Evolutionary conservation across 1,140 invertebrate species (phyloP).

Genomic region (Camponotus vicinus): DNA sequence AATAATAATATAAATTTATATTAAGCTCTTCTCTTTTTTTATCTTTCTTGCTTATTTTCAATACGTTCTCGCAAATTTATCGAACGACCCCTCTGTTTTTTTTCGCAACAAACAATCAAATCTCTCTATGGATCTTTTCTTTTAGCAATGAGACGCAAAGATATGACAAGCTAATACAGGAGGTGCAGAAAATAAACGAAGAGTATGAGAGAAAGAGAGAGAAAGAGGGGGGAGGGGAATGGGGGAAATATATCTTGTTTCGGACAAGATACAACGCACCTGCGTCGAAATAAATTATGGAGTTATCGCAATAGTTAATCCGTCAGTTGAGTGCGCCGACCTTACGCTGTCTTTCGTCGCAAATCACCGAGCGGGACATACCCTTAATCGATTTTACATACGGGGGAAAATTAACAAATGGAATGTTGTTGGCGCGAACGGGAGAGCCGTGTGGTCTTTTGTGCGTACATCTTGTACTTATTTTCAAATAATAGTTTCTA

Average conservation of each 20-base stretch:
- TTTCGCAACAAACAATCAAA: conserved; percentile 4
- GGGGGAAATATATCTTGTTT: conserved; percentile 52
- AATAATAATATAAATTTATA: no score
- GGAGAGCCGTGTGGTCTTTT: conserved; percentile 21
- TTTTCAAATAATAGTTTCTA: conserved; percentile 42
- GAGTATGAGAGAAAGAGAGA: not conserved
- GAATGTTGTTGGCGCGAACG: conserved; percentile 29
- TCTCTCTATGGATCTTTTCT: not conserved
- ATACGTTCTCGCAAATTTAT: not conserved
- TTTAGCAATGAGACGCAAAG: not conserved
- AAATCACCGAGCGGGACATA: conserved; percentile 56
- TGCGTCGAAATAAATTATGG: conserved; percentile 59
- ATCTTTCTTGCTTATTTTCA: no score
- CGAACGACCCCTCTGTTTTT: not conserved
- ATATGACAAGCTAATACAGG: not conserved
- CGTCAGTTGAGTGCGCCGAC: conserved; percentile 50
- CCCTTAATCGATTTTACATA: conserved; percentile 62
- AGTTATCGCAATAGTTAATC: conserved; percentile 61
- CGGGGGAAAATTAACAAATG: conserved; percentile 46
- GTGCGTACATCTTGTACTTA: conserved; percentile 23
- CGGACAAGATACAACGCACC: conserved; percentile 55
- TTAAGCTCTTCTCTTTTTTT: no score
- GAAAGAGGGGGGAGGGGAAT: not conserved
- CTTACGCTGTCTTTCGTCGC: conserved; percentile 56
- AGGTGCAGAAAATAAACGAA: conserved; percentile 23